These are phyloP conservation scores for Graptemys geographica DNA, from an alignment of 2,797 vertebrate genomes.

Conservation along the genomic window DNA sequence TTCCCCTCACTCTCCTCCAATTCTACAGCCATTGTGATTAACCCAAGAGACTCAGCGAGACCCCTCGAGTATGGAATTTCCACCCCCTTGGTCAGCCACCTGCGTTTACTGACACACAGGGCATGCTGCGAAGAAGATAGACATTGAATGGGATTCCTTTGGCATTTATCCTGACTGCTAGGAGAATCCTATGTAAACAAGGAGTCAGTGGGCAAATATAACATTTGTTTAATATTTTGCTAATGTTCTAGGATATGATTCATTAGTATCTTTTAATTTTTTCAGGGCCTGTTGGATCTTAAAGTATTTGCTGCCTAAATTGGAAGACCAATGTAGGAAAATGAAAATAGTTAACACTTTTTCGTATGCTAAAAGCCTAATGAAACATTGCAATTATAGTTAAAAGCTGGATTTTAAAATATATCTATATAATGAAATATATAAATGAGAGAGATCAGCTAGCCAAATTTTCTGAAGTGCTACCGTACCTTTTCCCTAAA, in stretches of 20 bases:
- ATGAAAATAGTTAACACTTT: not conserved
- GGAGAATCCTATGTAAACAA: not conserved
- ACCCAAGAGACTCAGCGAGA: not conserved
- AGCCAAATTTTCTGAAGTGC: slow-evolving; percentile 26
- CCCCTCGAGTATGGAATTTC: not conserved
- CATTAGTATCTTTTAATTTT: not conserved
- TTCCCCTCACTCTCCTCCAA: not conserved
- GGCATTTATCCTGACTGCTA: not conserved
- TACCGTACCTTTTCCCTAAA: slow-evolving; percentile 24
- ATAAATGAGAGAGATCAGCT: not conserved
- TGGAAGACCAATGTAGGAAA: not conserved
- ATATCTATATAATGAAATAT: not conserved
- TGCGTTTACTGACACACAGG: not conserved
- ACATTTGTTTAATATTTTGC: not conserved
- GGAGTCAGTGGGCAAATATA: not conserved
- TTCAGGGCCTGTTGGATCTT: not conserved
- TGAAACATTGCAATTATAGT: not conserved
- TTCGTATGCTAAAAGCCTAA: not conserved
- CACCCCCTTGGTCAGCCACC: not conserved
- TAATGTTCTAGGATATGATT: not conserved
- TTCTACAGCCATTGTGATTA: not conserved
- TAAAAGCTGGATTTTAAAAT: not conserved
- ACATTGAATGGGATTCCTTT: not conserved
- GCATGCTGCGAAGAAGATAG: fast-evolving
- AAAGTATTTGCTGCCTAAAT: not conserved